Conservation (phyloP, 2,888 invertebrate species). For the Idaea dimidiata region DNA sequence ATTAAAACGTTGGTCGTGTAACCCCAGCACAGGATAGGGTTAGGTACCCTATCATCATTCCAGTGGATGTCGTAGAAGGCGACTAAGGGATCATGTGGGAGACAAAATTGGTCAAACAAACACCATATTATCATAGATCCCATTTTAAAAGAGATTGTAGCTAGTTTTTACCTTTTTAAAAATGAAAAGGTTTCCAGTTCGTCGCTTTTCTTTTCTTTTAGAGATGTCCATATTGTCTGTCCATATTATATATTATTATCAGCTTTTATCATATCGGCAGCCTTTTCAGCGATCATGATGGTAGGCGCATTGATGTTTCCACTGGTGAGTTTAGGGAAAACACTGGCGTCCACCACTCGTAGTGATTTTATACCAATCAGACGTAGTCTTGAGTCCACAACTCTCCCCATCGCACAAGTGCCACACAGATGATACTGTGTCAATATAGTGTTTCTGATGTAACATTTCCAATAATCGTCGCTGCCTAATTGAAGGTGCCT, state of each 20-base stretch:
- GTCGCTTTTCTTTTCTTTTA: no score
- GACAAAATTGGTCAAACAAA: no score
- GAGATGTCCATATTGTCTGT: constrained; percentile 8
- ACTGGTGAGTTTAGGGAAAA: constrained; percentile 74
- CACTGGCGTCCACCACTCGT: constrained; percentile 30
- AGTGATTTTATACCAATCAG: constrained; percentile 22
- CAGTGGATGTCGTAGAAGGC: no score
- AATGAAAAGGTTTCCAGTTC: no score
- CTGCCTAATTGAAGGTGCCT: constrained; percentile 29
- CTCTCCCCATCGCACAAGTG: constrained; percentile 56
- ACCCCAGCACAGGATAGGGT: no score
- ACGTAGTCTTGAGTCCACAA: constrained; percentile 47
- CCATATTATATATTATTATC: no score
- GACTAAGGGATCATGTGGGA: no score
- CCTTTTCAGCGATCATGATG: constrained; percentile 34
- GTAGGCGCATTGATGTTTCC: constrained; percentile 80
- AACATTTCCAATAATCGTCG: constrained; percentile 52
- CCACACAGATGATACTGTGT: constrained; percentile 80
- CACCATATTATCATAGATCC: no score
- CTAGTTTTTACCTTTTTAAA: no score
- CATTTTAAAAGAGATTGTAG: no score
- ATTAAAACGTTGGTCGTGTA: no score
- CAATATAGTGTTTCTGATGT: constrained; percentile 57
- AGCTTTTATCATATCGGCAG: constrained; percentile 27
- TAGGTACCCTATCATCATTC: no score